Evolutionary conservation across 2,797 vertebrate genomes (phyloP), one percentile per base, ranked within the genome.

Genomic region (Leptodactylus fallax): DNA sequence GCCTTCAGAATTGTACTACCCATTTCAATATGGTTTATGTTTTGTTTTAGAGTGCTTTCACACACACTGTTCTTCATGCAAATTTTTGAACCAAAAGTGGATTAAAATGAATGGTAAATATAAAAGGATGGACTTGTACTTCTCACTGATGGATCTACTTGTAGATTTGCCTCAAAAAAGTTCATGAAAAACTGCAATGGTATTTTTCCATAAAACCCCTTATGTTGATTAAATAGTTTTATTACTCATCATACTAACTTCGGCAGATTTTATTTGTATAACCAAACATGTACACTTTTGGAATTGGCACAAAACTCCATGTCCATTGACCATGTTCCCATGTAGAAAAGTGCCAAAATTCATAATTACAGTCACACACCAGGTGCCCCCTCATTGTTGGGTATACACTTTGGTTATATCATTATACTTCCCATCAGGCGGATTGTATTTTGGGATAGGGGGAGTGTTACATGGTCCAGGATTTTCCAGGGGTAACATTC

Each of bases 391-490:
- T 94, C 95, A 97, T 91, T 99, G 97, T 0, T 99, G 97, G 0
- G 95, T 96, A 81, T 99, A 98, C 25, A 97, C 95, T 89, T 95
- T 97, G 79, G 98, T 99, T 90, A 97, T 90, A 85, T 99, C 94
- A 0, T 92, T 91, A 53, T 96, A 98, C 92, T 96, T 98, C 55
- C 98, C 98, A 21, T 99, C 97, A 0, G 97, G 98, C 11, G 98
- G 94, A 3, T 97, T 95, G 0, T 98, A 96, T 10, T 91, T 92
- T 23, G 92, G 49, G 12, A 95, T 89, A 0, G 97, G 95, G 0
- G 98, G 97, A 0, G 96, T 98, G 90, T 96, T 91, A 63, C 84
- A 55, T 5, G 97, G 97, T 16, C 98, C 98, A 7, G 97, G 91
- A 1, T 90, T 95, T 90, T 95, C 92, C 47, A 98, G 96, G 10